Base-by-base conservation (phyloP, 2,113 vertebrate species). In the Silurus glanis region DNA sequence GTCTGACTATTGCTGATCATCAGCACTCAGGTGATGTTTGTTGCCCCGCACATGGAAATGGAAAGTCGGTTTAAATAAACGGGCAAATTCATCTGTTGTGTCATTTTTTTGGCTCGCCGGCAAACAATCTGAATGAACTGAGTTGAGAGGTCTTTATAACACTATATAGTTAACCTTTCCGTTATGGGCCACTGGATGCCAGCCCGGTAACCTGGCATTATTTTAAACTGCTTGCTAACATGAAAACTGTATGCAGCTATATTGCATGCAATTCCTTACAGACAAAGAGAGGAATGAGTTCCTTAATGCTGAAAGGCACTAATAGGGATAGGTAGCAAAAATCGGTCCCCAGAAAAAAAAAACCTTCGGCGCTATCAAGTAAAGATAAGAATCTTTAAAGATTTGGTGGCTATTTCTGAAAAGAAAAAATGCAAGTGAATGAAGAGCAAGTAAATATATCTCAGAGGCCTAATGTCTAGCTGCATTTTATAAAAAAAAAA, bases 61-160 rank as follows among this genome's bases (percentile, higher is more conserved):
- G 71, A 83, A 90, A 81, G 87, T 88, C 83, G 72, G 76, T 75
- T 88, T 83, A 86, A 87, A 88, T 89, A 64, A 87, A 87, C 83
- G 69, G 85, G 78, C 49, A 83, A 87, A 88, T 81, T 80, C 61
- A 85, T 88, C 80, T 49, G 13, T 21, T n/a, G 16, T 59, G 83
- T 71, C 75, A 80, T 13, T 47, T 79, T 23, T 85, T 55, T 59
- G 53, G 25, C 80, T 88, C 59, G 37, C 69, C 23, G 23, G 80
- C 53, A 72, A 67, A 47, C 62, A 51, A 59, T n/a, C 64, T 75
- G 53, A 53, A 49, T 0, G 72, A 49, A 80, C n/a, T 79, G 28
- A 61, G 80, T 67, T 51, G 47, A 90, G 58, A 90, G 58, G 53
- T 85, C 79, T 84, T 85, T 69, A 86, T 80, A 80, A 79, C 67